phyloP scores from a whole-genome alignment of 2,113 vertebrate genomes.

The Thoracochromis brauschi region DNA sequence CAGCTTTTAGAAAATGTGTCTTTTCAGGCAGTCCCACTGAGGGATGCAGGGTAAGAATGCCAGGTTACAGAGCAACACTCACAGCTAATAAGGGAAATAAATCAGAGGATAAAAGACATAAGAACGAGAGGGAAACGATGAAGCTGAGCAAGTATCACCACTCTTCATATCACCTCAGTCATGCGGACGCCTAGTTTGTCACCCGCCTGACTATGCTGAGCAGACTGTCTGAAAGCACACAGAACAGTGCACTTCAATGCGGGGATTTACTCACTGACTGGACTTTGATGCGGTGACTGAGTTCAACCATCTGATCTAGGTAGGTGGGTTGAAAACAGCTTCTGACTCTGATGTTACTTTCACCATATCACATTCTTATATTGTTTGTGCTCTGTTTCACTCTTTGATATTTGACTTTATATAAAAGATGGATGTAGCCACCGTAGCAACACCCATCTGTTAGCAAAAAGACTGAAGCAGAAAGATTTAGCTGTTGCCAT shows the following conservation, averaged over 20 bases:
- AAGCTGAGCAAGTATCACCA: neutral
- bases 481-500: neutral
- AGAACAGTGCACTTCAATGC: neutral
- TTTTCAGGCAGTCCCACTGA: neutral
- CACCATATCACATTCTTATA: neutral
- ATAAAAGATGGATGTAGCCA: neutral
- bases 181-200: neutral
- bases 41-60: neutral
- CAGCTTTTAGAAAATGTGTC: neutral
- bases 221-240: neutral
- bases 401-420: neutral
- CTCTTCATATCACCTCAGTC: neutral
- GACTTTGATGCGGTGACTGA: neutral
- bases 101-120: neutral
- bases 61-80: neutral
- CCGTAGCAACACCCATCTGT: neutral
- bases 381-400: neutral
- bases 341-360: neutral
- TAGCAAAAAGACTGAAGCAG: neutral
- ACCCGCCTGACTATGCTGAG: neutral
- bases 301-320: neutral
- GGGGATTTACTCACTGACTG: neutral
- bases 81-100: constrained; percentile 26
- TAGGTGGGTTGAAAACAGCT: neutral
- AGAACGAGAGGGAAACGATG: neutral